Base-by-base conservation (phyloP, 2,113 vertebrate genomes). In the Xiphorhynchus elegans region DNA sequence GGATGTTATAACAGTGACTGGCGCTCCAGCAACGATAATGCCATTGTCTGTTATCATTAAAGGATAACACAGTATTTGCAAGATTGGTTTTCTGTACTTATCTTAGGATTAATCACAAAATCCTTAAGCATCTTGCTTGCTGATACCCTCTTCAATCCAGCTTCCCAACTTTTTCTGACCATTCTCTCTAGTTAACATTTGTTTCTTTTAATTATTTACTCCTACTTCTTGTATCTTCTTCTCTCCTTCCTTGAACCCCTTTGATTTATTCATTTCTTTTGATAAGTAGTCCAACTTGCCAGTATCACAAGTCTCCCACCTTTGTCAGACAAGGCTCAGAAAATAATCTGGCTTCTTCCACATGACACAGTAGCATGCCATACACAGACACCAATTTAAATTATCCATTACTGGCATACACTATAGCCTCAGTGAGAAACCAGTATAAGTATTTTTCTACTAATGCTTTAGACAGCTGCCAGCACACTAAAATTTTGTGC, bases 1-100 rank as follows among this genome's bases (percentile, higher is more conserved):
- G 39, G 13, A 29, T 1, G 0, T 23, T 72, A 6, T 4, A 47
- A 59, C 8, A 2, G 33, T 58, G 49, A 85, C 9, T 1, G 4
- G 35, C 39, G 37, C 3, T 1, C 6, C 68, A 74, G 23, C 68
- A 67, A 6, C 14, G 28, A 53, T 23, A 69, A 42, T 63, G 49
- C 17, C 56, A 49, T 20, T 35, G 31, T 12, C 25, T 21, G 4
- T 56, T 42, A 46, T 7, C 42, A 13, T 46, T 83, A 19, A 62
- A 82, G n/a, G 82, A 18, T 56, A 83, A 66, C 44, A 84, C 17
- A 35, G 53, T 12, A 91, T 11, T 85, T 7, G 24, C 44, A 75
- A 60, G 21, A 75, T 4, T 35, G 29, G 3, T 17, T 90, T 81
- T 70, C 70, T 64, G 18, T 35, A 50, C 40, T 66, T 50, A 89